Conservation (phyloP, 2,113 vertebrate species). For the Tenebrosternarchus preto region DNA sequence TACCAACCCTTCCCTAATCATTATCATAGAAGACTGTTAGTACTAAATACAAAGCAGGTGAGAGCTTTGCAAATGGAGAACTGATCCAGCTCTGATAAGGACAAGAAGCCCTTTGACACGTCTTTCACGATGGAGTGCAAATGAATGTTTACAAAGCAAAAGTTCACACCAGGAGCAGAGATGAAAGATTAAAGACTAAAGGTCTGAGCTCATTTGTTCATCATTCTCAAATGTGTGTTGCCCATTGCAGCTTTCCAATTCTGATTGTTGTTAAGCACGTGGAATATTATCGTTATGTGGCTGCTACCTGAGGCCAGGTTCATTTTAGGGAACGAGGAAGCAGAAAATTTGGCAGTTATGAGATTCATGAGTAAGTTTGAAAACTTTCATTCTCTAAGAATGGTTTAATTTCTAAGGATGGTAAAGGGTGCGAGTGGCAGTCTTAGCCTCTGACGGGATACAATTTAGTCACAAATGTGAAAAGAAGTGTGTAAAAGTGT, state of each 20-base stretch:
- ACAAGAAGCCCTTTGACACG: slow-evolving; percentile 75
- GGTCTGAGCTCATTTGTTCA: slow-evolving; percentile 8
- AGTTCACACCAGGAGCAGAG: slow-evolving; percentile 48
- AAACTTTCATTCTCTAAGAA: background rate
- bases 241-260: background rate
- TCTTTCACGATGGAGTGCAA: slow-evolving; percentile 77
- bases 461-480: background rate
- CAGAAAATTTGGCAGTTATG: background rate
- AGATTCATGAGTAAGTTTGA: background rate
- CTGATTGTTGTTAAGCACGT: background rate
- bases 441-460: background rate
- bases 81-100: slow-evolving; percentile 74
- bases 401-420: background rate
- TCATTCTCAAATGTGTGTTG: background rate
- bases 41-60: slow-evolving; percentile 74
- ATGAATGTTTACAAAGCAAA: slow-evolving; percentile 79
- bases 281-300: background rate
- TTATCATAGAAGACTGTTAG: slow-evolving; percentile 63
- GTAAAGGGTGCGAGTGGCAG: background rate
- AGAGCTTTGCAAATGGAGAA: slow-evolving; percentile 79
- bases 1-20: too few species aligned
- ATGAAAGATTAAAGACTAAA: slow-evolving; percentile 6
- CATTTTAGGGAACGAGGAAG: background rate
- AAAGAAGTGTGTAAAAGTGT: background rate
- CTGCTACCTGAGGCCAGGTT: background rate